Conservation (phyloP, 1,140 invertebrate species). For the Antheraea mylitta region DNA sequence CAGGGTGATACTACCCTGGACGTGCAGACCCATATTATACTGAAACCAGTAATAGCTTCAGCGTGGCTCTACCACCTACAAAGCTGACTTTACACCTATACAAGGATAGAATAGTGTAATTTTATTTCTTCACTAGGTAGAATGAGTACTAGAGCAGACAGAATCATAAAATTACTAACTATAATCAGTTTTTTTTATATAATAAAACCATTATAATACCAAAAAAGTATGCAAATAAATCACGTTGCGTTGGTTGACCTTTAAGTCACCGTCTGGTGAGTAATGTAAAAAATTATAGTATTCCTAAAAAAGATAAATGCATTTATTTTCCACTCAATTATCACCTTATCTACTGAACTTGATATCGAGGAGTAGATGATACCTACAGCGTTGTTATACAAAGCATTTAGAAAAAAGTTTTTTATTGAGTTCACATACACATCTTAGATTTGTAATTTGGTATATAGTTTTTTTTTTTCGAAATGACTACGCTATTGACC, state of each 20-base stretch:
- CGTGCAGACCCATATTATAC: too few relatives aligned
- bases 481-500: too few relatives aligned
- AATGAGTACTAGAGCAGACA: too few relatives aligned
- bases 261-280: background rate
- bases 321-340: slow-evolving; percentile 14
- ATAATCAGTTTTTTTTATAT: slow-evolving; percentile 2
- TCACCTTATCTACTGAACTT: slow-evolving; percentile 5
- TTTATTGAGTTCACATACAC: too few relatives aligned
- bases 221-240: slow-evolving; percentile 11
- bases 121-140: too few relatives aligned
- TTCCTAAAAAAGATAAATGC: slow-evolving; percentile 7
- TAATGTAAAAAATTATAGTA: background rate
- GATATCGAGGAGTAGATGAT: background rate
- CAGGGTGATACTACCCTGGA: too few relatives aligned
- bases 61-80: too few relatives aligned
- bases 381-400: background rate
- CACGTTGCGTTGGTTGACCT: slow-evolving; percentile 13
- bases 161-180: background rate
- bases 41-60: too few relatives aligned
- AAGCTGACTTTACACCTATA: too few relatives aligned
- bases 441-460: too few relatives aligned
- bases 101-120: too few relatives aligned
- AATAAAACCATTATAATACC: background rate
- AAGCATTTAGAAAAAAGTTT: background rate
- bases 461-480: too few relatives aligned